Conservation (phyloP, 2,113 vertebrate genomes). For the Pandion haliaetus region DNA sequence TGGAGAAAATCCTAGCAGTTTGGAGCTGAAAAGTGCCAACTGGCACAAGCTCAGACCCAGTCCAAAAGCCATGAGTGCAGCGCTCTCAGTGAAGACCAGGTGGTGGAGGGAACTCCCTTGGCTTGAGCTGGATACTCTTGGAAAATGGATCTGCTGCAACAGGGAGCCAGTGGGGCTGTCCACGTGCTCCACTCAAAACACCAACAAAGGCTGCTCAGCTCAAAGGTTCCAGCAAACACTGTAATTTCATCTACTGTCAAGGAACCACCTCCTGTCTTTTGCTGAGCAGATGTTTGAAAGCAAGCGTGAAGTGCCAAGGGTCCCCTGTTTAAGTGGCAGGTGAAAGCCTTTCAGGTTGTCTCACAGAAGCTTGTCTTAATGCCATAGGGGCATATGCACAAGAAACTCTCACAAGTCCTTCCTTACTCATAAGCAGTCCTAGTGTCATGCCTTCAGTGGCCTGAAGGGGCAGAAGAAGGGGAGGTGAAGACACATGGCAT, state of each 20-base stretch:
- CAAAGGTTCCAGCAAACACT: background rate
- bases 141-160: background rate
- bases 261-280: background rate
- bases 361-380: background rate
- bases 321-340: background rate
- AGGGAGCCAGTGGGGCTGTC: background rate
- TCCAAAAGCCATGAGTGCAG: background rate
- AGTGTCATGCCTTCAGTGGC: too few relatives aligned
- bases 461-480: background rate
- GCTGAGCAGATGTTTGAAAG: background rate
- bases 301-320: background rate
- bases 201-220: background rate
- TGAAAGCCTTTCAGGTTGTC: background rate
- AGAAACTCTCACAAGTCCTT: background rate
- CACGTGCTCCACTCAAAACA: background rate
- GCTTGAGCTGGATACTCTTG: background rate
- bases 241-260: background rate
- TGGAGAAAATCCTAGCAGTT: slow-evolving; percentile 14
- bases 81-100: background rate
- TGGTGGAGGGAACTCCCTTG: background rate
- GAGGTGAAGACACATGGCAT: background rate
- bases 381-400: background rate
- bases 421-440: background rate
- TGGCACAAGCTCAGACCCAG: background rate
- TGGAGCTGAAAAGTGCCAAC: background rate